Evolutionary conservation across 2,888 invertebrate species (phyloP).

Genomic region (Caenorhabditis doughertyi): DNA sequence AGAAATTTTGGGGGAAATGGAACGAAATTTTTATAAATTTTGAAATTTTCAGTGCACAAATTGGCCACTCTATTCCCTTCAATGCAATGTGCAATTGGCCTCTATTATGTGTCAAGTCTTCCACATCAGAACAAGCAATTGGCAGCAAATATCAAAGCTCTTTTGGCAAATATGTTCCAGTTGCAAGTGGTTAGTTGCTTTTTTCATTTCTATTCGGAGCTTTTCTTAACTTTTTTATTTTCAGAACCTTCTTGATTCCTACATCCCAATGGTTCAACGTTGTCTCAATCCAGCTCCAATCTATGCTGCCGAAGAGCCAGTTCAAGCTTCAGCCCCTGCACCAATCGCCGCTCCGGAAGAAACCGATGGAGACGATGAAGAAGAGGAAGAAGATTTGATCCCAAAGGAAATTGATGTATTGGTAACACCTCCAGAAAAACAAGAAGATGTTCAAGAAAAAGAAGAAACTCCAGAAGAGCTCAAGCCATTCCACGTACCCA

Average conservation of each 20-base stretch:
- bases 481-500: neutral
- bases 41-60: conserved; percentile 69
- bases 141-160: conserved; percentile 15
- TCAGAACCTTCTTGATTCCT: conserved; percentile 55
- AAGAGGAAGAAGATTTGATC: conserved; percentile 5
- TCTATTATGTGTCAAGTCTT: conserved; percentile 64
- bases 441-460: neutral
- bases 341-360: conserved; percentile 15
- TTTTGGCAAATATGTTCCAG: conserved; percentile 53
- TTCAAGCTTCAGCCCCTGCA: neutral
- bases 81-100: conserved; percentile 67
- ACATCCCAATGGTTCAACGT: conserved; percentile 55
- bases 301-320: conserved; percentile 30
- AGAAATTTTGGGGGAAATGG: neutral
- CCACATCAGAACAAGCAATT: conserved; percentile 5
- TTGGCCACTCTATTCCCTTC: conserved; percentile 70
- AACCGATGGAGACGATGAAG: conserved; percentile 26
- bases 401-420: neutral
- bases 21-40: neutral
- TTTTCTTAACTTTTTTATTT: neutral
- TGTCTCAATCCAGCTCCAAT: conserved; percentile 37
- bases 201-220: too few relatives aligned
- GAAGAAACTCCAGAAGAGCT: neutral
- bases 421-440: neutral
- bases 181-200: conserved; percentile 58